Base-by-base conservation (phyloP, 2,797 vertebrate species). In the Carapus acus region DNA sequence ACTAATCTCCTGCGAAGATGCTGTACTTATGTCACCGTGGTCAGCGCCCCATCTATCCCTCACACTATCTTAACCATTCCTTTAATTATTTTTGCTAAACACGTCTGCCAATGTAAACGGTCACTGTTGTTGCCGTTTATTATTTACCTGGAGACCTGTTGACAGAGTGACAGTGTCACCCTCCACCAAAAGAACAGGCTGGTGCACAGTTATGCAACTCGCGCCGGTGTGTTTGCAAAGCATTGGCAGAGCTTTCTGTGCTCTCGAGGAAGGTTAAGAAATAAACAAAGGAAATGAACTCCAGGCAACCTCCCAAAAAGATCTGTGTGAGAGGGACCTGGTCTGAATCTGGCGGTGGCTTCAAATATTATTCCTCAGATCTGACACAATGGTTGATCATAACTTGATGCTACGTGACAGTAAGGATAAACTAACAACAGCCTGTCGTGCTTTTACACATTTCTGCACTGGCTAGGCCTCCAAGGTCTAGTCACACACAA, bases 221-320 rank as follows among this genome's bases (percentile, higher is more conserved):
- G n/a, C 43, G 58, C 61, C 62, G 43, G 43, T 61, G 8, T 45
- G 8, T 48, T 52, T 54, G 19, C 62, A 50, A 15, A 43, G 44
- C 37, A 40, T 41, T 39, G 49, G 59, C 64, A 73, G 27, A 58
- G 54, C 51, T 67, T 48, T 36, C 61, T 45, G 42, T 47, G 62
- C 47, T 42, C 44, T 48, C 51, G 58, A 83, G 80, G 79, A 83
- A 83, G 68, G 67, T 50, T 16, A 62, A 54, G 45, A 62, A 38
- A 56, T 78, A 80, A 76, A 82, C 65, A 85, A 44, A 38, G 72
- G 69, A 83, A 72, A 67, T 75, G 38, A 82, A 69, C 71, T 78
- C 44, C 52, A 70, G 56, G 57, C 56, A 62, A 49, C 53, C 20
- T 41, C 58, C 43, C 16, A 56, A 61, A 74, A 24, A 27, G 5